These are phyloP conservation scores for Chironomus tepperi DNA, from an alignment of 1,140 invertebrate genomes.

Conservation along the genomic window DNA sequence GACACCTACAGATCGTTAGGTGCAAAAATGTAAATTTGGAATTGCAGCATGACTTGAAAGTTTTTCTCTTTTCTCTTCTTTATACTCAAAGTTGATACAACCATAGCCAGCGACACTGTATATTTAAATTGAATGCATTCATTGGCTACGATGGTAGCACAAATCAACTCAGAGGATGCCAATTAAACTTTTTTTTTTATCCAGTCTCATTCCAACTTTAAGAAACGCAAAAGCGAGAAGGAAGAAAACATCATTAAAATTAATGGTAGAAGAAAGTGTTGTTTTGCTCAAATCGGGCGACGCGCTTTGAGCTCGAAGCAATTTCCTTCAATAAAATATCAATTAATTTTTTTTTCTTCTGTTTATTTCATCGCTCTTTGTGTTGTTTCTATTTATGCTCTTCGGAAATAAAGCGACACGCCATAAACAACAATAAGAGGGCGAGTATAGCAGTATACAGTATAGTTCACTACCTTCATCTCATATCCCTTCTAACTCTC, in stretches of 20 bases:
- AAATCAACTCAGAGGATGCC: slow-evolving; percentile 8
- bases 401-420: slow-evolving; percentile 15
- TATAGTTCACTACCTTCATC: background rate
- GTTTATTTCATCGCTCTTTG: slow-evolving; percentile 1
- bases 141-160: slow-evolving; percentile 17
- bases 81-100: too few relatives aligned
- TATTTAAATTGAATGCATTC: background rate
- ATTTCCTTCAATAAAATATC: slow-evolving; percentile 23
- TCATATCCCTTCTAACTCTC: background rate
- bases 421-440: slow-evolving; percentile 17
- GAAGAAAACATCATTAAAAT: slow-evolving; percentile 22
- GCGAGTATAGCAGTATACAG: background rate
- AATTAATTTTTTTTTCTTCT: slow-evolving; percentile 18
- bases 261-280: slow-evolving; percentile 17
- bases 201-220: background rate
- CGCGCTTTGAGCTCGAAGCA: slow-evolving; percentile 12
- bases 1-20: background rate
- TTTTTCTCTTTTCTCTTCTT: background rate
- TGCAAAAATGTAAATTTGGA: slow-evolving; percentile 5
- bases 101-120: too few relatives aligned
- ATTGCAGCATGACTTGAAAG: slow-evolving; percentile 1
- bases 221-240: background rate
- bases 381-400: slow-evolving; percentile 13
- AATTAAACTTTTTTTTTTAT: background rate
- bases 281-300: slow-evolving; percentile 4